Conservation (phyloP, 2,888 invertebrate genomes). For the Pyrrhosoma nymphula region DNA sequence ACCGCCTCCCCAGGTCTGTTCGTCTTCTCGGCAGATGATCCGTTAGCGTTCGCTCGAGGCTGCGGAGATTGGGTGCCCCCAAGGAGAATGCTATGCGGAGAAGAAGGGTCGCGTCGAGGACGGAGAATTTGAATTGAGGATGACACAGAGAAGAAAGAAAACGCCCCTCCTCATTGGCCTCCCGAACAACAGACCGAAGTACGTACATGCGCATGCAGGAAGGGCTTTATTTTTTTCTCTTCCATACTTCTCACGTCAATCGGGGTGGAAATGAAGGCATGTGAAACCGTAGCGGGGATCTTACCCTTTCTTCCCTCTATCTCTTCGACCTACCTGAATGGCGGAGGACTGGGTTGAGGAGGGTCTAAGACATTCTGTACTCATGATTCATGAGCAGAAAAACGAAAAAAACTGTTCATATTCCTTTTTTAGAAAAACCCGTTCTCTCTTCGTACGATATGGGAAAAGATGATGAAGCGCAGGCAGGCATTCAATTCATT, state of each 20-base stretch:
- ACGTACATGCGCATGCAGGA: not conserved
- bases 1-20: not conserved
- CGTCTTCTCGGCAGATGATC: not conserved
- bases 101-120: not conserved
- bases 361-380: not conserved
- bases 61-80: not conserved
- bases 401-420: not conserved
- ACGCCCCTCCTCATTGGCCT: not conserved
- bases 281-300: not conserved
- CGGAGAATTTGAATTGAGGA: not conserved
- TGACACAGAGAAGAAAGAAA: no score
- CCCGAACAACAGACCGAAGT: not conserved
- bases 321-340: not conserved
- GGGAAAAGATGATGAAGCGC: not conserved
- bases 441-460: not conserved
- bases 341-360: not conserved
- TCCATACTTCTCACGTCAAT: not conserved
- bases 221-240: not conserved
- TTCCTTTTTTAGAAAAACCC: not conserved
- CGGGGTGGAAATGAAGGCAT: not conserved
- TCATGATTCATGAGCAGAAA: not conserved
- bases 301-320: not conserved
- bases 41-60: not conserved
- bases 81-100: not conserved
- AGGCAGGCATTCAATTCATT: not conserved